These are phyloP conservation scores for Prionailurus bengalensis DNA, from an alignment of 2,113 vertebrate species.

Conservation along the genomic window DNA sequence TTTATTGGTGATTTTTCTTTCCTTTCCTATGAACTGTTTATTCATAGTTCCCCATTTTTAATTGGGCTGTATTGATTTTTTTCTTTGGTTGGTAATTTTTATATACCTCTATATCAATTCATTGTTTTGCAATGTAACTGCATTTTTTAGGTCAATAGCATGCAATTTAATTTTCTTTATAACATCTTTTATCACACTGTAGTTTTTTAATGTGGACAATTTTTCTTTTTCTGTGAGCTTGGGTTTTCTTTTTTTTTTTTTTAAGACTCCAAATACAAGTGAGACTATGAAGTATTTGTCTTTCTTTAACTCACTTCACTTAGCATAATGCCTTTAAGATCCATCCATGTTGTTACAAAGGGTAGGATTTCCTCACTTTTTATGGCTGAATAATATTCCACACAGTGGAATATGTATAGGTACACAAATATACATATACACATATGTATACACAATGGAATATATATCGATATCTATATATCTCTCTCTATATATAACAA, in stretches of 20 bases:
- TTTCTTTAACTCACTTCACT: background rate
- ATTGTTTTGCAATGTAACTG: background rate
- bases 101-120: background rate
- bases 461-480: too few relatives aligned
- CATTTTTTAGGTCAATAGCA: background rate
- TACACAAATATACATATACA: too few relatives aligned
- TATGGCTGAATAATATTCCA: background rate
- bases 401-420: background rate
- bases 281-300: background rate
- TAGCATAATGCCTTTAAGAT: background rate
- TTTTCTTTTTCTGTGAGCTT: background rate
- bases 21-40: background rate
- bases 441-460: too few relatives aligned
- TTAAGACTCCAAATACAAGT: background rate
- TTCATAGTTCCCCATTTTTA: constrained; percentile 3
- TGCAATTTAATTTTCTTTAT: background rate
- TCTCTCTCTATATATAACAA: background rate
- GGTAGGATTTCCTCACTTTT: background rate
- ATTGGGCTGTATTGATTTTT: background rate
- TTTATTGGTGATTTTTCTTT: background rate
- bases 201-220: background rate
- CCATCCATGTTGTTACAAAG: background rate
- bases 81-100: background rate
- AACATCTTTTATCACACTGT: background rate
- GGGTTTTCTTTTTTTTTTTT: background rate